Evolutionary conservation across 1,140 invertebrate species (phyloP), one percentile per base, ranked within the genome.

Genomic region (Potamilus streckersoni): DNA sequence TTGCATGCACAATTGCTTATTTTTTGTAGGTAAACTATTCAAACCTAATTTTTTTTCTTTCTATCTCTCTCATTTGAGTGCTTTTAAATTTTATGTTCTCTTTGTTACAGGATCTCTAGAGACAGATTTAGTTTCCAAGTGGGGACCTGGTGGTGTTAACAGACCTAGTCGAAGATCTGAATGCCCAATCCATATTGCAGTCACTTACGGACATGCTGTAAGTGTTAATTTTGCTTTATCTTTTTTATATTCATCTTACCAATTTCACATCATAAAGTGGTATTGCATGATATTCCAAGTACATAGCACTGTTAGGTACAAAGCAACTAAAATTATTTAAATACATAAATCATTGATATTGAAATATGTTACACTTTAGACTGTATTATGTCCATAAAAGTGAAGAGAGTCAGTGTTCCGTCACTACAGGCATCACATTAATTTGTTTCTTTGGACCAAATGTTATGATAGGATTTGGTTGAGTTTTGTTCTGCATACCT

Each of bases 121-220:
- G 80, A 56, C 60, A 55, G 1, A 55, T 79, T 15, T 69, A 67
- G 13, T 60, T 58, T 38, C 38, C 15, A 89, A 87, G 70, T 89
- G 83, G 82, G 90, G 90, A 19, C 20, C 86, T 55, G 88, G 85
- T 59, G 86, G 87, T 38, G 76, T 90, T 16, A 84, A 90, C 76
- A 76, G 84, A 57, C 83, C 89, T 3, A 86, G 86, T 76, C 73
- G 83, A 68, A 84, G 82, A 23, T 83, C 86, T 14, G 76, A 73
- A 19, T 86, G 85, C 81, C 86, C 89, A 8, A 74, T 90, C 61
- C 88, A 89, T 66, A 68, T 89, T 56, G 88, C 88, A 63, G 85
- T 87, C 23, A 75, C 82, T 67, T 81, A 83, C 71, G 84, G 83
- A n/a, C 85, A 89, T 76, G 71, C 79, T 70, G 90, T 91, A 83